Base-by-base conservation (phyloP, 2,888 invertebrate genomes). In the Chrysodeixis includens region DNA sequence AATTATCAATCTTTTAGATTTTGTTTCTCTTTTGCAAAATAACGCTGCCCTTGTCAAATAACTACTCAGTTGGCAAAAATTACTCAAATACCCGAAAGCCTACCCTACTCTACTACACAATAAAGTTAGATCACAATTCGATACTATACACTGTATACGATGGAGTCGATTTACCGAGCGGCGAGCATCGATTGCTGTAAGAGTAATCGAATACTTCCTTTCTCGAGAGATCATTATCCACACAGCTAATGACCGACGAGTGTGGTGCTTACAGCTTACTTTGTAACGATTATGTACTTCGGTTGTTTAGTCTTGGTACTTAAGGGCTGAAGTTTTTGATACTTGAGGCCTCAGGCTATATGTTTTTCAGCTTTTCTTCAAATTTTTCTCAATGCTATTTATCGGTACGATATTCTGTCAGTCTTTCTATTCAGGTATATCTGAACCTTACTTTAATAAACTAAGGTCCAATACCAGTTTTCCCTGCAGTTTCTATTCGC, bases 181-280 rank as follows among this genome's bases (percentile, higher is more conserved):
- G 40, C 40, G 57, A 32, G 57, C 61, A 18, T 62, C 53, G 69
- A 66, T 26, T 65, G 54, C 51, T 61, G 62, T 51, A 62, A 58
- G 61, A 64, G 79, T 75, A 79, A 77, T 77, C 46, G 72, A 75
- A 79, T 69, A 77, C 77, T 79, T 79, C 79, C 79, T 77, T 68
- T 71, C 62, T 26, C n/a, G 71, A 61, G 57, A 54, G 69, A 78
- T 76, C 71, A 67, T 66, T 78, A 78, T 63, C 73, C 66, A 60
- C 58, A 46, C 54, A 53, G 66, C 59, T 76, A 74, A 76, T 76
- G 69, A 67, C 56, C 67, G 46, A 49, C 46, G 46, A 49, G 46
- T 56, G 66, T 49, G 69, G 66, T 63, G 60, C 35, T 51, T 40
- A 60, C 56, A 63, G 20, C 26, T 56, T 18, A 30, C 30, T 61